Evolutionary conservation across 2,888 invertebrate genomes (phyloP), one percentile per base, ranked within the genome.

Genomic region (Petrophora chlorosata): DNA sequence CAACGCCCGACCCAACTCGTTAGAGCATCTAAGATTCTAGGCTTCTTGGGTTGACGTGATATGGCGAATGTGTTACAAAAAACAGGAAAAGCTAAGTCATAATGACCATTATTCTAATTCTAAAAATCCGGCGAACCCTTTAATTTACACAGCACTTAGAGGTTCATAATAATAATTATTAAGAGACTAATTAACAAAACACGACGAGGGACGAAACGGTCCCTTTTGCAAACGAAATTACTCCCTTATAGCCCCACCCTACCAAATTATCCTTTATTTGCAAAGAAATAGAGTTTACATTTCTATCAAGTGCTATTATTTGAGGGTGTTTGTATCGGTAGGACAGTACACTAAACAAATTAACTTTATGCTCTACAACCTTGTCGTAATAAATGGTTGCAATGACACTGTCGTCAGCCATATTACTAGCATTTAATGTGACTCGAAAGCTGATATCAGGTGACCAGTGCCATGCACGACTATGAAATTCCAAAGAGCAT

Each of bases 151-250:
- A 57, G 46, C 53, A 44, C 51, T 55, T 53, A 48, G 25, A 47
- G 46, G 41, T 47, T 48, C 43, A 49, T 55, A 53, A 48, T 53
- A 54, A 52, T 56, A 40, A 55, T 55, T 39, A 55, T 57, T 55
- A 55, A 46, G 38, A 51, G 46, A 49, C 57, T 55, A 60, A 60
- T 60, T 60, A 60, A 57, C 56, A 42, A 51, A 57, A 50, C 53
- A 53, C 32, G 53, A 49, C 40, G 53, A 53, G 53, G 44, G 52
- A 45, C 44, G 49, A 44, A 43, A 42, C 42, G 22, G 28, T 47
- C 59, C 53, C 38, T 14, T 35, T 41, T 35, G 49, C 19, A 14
- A 17, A 35, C 43, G 26, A 33, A 53, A 49, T 30, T 15, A 41
- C 23, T 12, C 16, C 34, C 9, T 10, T 12, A 12, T 16, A 14